Conservation (phyloP, 2,113 vertebrate species). For the Tragelaphus scriptus region DNA sequence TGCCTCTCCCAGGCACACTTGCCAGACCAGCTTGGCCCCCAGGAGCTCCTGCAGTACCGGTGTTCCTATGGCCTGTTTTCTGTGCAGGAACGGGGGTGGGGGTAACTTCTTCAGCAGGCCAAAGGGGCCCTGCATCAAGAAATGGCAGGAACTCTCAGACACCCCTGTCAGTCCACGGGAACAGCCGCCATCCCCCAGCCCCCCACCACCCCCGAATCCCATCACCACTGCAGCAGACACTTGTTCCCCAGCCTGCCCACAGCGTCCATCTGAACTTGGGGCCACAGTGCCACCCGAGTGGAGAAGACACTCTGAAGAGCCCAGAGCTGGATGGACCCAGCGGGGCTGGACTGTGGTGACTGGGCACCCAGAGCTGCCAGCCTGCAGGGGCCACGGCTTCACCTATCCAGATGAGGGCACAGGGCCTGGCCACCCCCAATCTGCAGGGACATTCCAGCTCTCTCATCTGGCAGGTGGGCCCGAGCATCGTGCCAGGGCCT, state of each 20-base stretch:
- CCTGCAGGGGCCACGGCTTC: not conserved
- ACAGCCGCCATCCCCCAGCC: rapidly evolving
- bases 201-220: rapidly evolving
- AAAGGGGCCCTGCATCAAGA: not conserved
- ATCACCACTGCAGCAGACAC: no score
- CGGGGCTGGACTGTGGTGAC: rapidly evolving
- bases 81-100: not conserved
- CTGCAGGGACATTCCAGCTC: not conserved
- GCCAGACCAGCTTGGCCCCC: not conserved
- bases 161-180: not conserved
- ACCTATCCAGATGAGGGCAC: not conserved
- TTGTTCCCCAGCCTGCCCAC: not conserved
- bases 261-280: not conserved
- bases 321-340: not conserved
- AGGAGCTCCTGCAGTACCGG: not conserved
- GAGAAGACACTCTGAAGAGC: not conserved
- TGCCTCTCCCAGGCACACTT: not conserved
- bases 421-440: not conserved
- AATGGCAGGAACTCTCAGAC: not conserved
- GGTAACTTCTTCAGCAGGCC: not conserved
- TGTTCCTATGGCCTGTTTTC: not conserved
- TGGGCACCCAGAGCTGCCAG: not conserved
- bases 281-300: rapidly evolving
- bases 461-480: not conserved
- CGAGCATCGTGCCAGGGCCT: not conserved